phyloP scores from a whole-genome alignment of 2,888 invertebrate genomes.

The Tetramorium bicarinatum region DNA sequence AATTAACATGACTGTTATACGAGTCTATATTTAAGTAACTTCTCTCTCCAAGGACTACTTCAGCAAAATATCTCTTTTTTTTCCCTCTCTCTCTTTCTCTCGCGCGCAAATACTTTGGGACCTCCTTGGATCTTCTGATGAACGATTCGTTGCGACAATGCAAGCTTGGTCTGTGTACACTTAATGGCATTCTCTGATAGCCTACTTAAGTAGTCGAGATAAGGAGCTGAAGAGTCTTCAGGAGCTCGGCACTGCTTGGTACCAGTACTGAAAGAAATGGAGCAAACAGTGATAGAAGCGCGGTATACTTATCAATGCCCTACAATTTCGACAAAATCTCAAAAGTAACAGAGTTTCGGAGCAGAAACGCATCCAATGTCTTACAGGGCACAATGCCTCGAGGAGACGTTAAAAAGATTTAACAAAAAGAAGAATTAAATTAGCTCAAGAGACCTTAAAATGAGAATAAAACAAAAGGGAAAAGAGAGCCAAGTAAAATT shows the following conservation, averaged over 20 bases:
- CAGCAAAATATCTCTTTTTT: not conserved
- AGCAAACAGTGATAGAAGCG: not conserved
- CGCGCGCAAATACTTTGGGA: not conserved
- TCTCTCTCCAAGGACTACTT: not conserved
- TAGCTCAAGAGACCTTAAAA: not conserved
- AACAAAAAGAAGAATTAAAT: not conserved
- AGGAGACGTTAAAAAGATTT: not conserved
- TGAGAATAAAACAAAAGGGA: not conserved
- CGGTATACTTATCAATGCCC: not conserved
- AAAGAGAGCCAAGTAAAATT: not conserved
- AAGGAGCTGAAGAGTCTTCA: slow-evolving; percentile 65
- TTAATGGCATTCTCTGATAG: slow-evolving; percentile 77
- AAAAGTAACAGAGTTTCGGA: not conserved
- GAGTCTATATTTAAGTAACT: not conserved
- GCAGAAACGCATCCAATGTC: not conserved
- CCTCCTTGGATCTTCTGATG: slow-evolving; percentile 18
- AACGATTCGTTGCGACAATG: slow-evolving; percentile 56
- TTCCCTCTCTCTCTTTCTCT: not conserved
- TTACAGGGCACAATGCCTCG: not conserved
- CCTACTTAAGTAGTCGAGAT: slow-evolving; percentile 76
- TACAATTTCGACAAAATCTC: slow-evolving; percentile 10
- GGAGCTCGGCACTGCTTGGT: slow-evolving; percentile 46
- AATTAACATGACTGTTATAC: not conserved
- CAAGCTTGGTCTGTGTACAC: slow-evolving; percentile 60
- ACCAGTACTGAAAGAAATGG: slow-evolving; percentile 26